phyloP scores from a whole-genome alignment of 2,888 invertebrate genomes.

The Phragmatobia fuliginosa region DNA sequence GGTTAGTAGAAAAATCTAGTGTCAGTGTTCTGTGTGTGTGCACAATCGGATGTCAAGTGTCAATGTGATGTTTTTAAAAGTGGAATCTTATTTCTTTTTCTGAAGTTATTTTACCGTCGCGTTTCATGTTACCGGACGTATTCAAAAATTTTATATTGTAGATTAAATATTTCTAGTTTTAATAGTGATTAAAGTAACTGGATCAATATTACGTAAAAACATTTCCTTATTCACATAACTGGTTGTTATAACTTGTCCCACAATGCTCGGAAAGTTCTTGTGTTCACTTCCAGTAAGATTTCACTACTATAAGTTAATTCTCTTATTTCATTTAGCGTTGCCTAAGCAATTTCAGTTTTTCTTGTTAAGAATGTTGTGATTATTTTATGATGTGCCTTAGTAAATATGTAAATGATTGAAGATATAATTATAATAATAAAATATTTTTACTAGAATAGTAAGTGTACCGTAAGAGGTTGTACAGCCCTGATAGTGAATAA shows the following conservation, averaged over 20 bases:
- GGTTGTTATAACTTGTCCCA: constrained; percentile 44
- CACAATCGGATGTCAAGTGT: constrained; percentile 40
- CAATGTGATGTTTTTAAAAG: constrained; percentile 25
- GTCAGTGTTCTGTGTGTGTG: constrained; percentile 49
- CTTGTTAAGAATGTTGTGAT: constrained; percentile 5
- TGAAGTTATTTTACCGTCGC: constrained; percentile 14
- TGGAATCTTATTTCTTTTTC: constrained; percentile 28
- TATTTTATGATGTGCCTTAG: background rate
- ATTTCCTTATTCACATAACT: constrained; percentile 54
- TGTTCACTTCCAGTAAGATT: constrained; percentile 46
- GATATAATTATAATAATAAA: no score
- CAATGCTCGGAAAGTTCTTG: constrained; percentile 52
- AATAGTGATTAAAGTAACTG: constrained; percentile 41
- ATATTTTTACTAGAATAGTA: no score
- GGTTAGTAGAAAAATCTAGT: constrained; percentile 73
- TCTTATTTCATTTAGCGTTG: constrained; percentile 33
- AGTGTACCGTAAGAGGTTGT: no score
- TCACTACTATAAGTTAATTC: constrained; percentile 46
- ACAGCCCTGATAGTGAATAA: no score
- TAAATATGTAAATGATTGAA: no score
- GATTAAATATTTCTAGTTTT: constrained; percentile 30
- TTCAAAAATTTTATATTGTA: constrained; percentile 7
- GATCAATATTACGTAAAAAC: constrained; percentile 52
- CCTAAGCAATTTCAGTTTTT: constrained; percentile 22
- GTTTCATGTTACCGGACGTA: constrained; percentile 6